A percentile compares a stretch with the other conserved stretches of the same genome.
phyloP scores from a whole-genome alignment of 1,140 invertebrate genomes.

The Harpegnathos saltator region DNA sequence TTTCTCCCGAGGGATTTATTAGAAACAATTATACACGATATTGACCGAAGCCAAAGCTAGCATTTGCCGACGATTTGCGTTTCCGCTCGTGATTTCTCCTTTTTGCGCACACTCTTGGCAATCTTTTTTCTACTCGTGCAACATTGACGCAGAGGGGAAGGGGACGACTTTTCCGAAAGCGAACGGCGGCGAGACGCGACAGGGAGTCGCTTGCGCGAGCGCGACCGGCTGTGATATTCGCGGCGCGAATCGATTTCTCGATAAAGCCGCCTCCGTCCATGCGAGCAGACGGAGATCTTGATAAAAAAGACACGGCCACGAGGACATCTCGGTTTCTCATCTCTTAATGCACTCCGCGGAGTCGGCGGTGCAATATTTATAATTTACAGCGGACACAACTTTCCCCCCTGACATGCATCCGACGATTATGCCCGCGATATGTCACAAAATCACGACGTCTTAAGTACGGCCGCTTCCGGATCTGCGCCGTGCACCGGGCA shows the following conservation, averaged over 20 bases:
- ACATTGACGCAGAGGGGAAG: background rate
- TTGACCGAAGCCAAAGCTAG: background rate
- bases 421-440: constrained; percentile 39
- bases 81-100: no score
- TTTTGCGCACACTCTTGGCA: no score
- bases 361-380: constrained; percentile 38
- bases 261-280: constrained; percentile 36
- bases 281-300: constrained; percentile 17
- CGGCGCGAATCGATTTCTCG: constrained; percentile 46
- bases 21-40: no score
- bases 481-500: background rate
- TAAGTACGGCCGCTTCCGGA: constrained; percentile 34
- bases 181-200: no score
- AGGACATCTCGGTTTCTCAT: constrained; percentile 49
- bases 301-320: constrained; percentile 48
- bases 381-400: constrained; percentile 48
- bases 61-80: no score
- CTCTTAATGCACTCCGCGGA: constrained; percentile 43
- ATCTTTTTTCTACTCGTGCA: background rate
- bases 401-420: constrained; percentile 12
- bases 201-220: background rate
- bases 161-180: no score
- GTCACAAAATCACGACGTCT: constrained; percentile 54
- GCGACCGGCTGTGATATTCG: background rate
- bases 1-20: background rate